Evolutionary conservation across 2,888 invertebrate species (phyloP).

Genomic region (Pegoplata infirma): DNA sequence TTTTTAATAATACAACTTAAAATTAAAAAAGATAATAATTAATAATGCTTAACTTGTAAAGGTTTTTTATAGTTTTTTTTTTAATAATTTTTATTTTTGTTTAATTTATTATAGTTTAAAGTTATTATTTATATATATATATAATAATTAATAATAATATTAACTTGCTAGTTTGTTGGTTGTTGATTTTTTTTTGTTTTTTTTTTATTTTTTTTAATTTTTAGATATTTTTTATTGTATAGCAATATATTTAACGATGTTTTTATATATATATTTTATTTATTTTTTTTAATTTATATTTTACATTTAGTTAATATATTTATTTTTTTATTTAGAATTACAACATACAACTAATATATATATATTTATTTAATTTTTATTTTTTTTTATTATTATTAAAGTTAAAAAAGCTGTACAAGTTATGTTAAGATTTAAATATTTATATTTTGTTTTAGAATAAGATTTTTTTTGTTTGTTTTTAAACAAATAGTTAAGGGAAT

Average conservation of each 20-base stretch:
- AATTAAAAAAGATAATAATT: conserved; percentile 65
- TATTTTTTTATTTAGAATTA: conserved; percentile 52
- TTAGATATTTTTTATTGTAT: conserved; percentile 44
- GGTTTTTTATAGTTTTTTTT: conserved; percentile 38
- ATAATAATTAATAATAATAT: conserved; percentile 57
- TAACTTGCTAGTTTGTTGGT: conserved; percentile 61
- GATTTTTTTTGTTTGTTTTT: conserved; percentile 14
- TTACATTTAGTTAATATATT: conserved; percentile 50
- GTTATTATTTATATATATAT: conserved; percentile 48
- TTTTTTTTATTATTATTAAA: too few relatives aligned
- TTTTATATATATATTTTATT: conserved; percentile 36
- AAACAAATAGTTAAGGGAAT: conserved; percentile 27
- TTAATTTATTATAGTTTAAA: conserved; percentile 49
- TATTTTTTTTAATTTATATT: too few relatives aligned
- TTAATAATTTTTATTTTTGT: conserved; percentile 24
- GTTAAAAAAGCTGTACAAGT: conserved; percentile 57
- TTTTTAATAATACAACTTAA: conserved; percentile 70
- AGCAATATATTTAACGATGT: conserved; percentile 61
- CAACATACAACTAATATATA: conserved; percentile 56
- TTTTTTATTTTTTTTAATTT: too few relatives aligned
- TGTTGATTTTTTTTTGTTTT: conserved; percentile 34
- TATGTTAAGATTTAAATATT: conserved; percentile 38
- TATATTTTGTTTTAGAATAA: conserved; percentile 26
- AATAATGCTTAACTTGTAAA: conserved; percentile 60
- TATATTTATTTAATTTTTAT: conserved; percentile 20